A percentile compares a stretch with the other conserved stretches of the same genome.
Conservation (phyloP, 2,888 invertebrate genomes). For the Pterostichus madidus region DNA sequence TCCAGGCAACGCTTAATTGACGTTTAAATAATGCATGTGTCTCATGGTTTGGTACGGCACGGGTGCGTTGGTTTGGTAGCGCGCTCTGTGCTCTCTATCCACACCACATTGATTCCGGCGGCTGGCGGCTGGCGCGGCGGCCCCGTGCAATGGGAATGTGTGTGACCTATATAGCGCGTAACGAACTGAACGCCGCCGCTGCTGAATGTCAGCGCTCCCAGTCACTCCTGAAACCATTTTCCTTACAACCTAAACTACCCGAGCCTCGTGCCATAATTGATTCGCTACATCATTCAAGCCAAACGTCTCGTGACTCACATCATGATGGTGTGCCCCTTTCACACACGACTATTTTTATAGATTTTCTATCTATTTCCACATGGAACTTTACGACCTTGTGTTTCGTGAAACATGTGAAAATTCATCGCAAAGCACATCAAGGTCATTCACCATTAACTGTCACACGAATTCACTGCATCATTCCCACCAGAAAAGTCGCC, state of each 20-base stretch:
- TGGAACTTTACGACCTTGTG: constrained; percentile 54
- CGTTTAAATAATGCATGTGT: constrained; percentile 57
- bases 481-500: background rate
- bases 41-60: background rate
- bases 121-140: constrained; percentile 39
- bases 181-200: constrained; percentile 55
- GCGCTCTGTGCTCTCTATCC: constrained; percentile 50
- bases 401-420: constrained; percentile 35
- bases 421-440: constrained; percentile 31
- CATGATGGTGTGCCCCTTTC: background rate
- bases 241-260: constrained; percentile 20
- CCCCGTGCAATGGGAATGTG: constrained; percentile 58
- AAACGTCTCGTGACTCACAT: constrained; percentile 8
- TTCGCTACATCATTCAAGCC: constrained; percentile 30
- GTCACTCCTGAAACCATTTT: constrained; percentile 13
- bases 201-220: constrained; percentile 61
- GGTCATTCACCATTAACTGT: constrained; percentile 46
- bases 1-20: background rate
- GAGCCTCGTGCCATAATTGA: constrained; percentile 10
- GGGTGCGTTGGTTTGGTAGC: constrained; percentile 33
- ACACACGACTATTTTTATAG: constrained; percentile 45
- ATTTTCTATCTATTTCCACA: constrained; percentile 47
- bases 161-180: constrained; percentile 64
- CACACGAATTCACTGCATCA: constrained; percentile 17
- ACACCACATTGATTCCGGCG: constrained; percentile 66